Conservation (phyloP, 2,797 vertebrate species). For the Tangara arthus region DNA sequence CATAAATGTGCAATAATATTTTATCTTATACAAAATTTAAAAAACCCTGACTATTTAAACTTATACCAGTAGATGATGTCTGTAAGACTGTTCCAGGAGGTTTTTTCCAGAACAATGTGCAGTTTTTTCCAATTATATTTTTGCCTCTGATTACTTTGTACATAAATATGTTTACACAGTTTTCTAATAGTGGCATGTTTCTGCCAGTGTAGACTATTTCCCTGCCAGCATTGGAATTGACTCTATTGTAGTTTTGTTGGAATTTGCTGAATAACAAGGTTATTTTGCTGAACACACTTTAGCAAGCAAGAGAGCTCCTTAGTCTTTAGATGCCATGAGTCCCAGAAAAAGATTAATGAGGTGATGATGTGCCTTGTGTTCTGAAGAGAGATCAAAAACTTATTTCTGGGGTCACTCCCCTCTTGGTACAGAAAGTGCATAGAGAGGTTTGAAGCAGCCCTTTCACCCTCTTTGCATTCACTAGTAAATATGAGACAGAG, state of each 20-base stretch:
- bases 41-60: fast-evolving
- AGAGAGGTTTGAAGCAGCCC: background rate
- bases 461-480: background rate
- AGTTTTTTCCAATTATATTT: background rate
- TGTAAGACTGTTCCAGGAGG: background rate
- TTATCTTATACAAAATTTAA: fast-evolving
- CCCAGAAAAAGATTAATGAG: background rate
- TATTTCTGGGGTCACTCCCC: background rate
- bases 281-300: background rate
- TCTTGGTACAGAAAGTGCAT: background rate
- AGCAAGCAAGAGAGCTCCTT: background rate
- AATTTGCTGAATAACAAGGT: background rate
- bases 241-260: background rate
- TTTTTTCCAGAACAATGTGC: background rate
- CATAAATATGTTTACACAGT: background rate
- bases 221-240: background rate
- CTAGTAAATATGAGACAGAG: background rate
- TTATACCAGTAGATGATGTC: background rate
- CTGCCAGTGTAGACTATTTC: background rate
- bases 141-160: background rate
- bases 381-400: background rate
- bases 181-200: background rate
- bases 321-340: background rate
- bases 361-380: background rate
- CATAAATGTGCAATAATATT: background rate